Base-by-base conservation (phyloP, 2,113 vertebrate species). In the Entelurus aequoreus region DNA sequence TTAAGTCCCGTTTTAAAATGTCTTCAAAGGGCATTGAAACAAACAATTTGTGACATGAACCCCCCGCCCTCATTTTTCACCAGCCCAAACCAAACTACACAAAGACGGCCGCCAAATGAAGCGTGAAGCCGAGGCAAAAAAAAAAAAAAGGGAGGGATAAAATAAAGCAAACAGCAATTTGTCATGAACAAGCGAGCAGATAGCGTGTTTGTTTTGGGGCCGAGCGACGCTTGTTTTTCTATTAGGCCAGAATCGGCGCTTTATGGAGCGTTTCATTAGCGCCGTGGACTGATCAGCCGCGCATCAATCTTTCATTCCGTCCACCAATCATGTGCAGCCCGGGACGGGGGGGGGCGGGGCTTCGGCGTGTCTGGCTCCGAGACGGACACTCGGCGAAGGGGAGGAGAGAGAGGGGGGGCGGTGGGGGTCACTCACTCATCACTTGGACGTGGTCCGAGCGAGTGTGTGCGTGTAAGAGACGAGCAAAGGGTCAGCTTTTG, bases 291-390 rank as follows among this genome's bases (percentile, higher is more conserved):
- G 75, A 81, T 72, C 63, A 49, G 78, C 72, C 54, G 28, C 72
- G 61, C 80, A 84, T 87, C 83, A 89, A 88, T 80, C 86, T 89
- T 86, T 90, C 87, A 86, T 68, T 19, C 77, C 5, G 60, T 71
- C 77, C 5, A 66, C 84, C 87, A 88, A 85, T 88, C 82, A 77
- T 71, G 72, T 58, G 60, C 58, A 62, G 72, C 11, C 62, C 67
- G 65, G 81, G 74, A 77, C 68, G 66, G 15, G 15, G 11, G 42
- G 42, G 11, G 51, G 16, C 2, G 21, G 21, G 52, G 11, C 36
- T 40, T 10, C 5, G 11, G 42, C 11, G 11, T 12, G 81, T 82
- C 82, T 84, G 79, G 71, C 42, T 28, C 69, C 71, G 66, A 68
- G 72, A 63, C 12, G 65, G 73, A 78, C 72, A 71, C 71, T 76